A percentile compares a stretch with the other conserved stretches of the same genome.
These are phyloP conservation scores for Lepidurus packardi DNA, from an alignment of 1,140 invertebrate species.

Conservation along the genomic window DNA sequence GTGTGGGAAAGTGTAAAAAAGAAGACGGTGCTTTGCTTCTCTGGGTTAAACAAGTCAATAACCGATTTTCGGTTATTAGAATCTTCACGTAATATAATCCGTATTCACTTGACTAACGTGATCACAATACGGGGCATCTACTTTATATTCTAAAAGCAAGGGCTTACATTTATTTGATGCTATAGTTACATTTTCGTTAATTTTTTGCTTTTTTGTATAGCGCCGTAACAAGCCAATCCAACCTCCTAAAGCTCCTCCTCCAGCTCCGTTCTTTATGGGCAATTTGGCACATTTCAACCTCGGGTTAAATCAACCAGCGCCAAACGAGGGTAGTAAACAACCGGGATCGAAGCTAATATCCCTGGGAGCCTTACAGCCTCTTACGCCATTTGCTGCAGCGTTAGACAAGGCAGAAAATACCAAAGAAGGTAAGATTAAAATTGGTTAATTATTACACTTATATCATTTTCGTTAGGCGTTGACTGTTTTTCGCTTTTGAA, in stretches of 20 bases:
- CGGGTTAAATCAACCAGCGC: background rate
- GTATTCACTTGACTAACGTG: no score
- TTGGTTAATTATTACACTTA: conserved; percentile 22
- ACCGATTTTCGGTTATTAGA: no score
- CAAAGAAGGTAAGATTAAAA: conserved; percentile 34
- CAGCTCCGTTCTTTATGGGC: conserved; percentile 91
- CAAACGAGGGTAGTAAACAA: conserved; percentile 30
- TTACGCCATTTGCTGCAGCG: conserved; percentile 37
- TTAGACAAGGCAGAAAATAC: conserved; percentile 37
- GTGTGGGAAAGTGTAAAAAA: no score
- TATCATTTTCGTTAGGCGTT: conserved; percentile 39
- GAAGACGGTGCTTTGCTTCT: no score
- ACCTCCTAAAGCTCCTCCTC: conserved; percentile 68
- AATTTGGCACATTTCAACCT: conserved; percentile 66
- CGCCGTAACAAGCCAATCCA: conserved; percentile 83
- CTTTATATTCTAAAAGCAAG: no score
- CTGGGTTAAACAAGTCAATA: no score
- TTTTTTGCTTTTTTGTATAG: conserved; percentile 38
- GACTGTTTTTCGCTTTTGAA: conserved; percentile 68
- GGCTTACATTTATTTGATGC: no score
- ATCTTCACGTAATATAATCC: no score
- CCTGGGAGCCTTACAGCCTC: conserved; percentile 33
- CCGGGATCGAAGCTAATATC: conserved; percentile 33
- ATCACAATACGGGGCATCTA: no score
- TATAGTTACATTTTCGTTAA: background rate